Base-by-base conservation (phyloP, 2,797 vertebrate genomes). In the Fringilla coelebs region DNA sequence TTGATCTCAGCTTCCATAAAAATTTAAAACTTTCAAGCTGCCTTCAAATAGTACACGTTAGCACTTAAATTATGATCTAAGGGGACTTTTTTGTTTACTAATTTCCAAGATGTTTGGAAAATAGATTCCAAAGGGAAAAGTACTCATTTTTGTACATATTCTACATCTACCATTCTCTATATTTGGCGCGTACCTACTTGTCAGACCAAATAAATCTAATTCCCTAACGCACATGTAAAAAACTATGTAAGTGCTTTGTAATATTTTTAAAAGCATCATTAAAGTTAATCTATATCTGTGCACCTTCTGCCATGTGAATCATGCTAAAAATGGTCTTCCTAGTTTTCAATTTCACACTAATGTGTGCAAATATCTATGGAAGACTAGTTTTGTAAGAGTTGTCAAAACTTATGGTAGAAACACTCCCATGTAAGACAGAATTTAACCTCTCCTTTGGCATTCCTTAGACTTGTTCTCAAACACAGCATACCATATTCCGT, bases 191-290 rank as follows among this genome's bases (percentile, higher is more conserved):
- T 77, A 75, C 62, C 57, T 94, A 48, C 61, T 76, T 93, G 89
- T 70, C 72, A 96, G 94, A 62, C 72, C 49, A 90, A 96, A 90
- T 75, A 95, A 93, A 74, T 85, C 58, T 80, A 87, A 48, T 54
- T 90, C 61, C n/a, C 68, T 90, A 71, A 89, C 19, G 75, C 60
- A 88, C 25, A 71, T 25, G 17, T 67, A 58, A 89, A 90, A 93
- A 94, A 45, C 57, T 71, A 32, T 57, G n/a, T 87, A 96, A 95
- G 81, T 90, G n/a, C 72, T 94, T 87, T 72, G 65, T 87, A 96
- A 87, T 84, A 80, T 85, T 95, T 96, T 96, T 90, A 65, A 97
- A 94, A 93, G 84, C 78, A 58, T 74, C 75, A 87, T 95, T 96
- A 94, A 89, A 94, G 46, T 82, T 92, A 90, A 91, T 92, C 49